Evolutionary conservation across 2,113 vertebrate species (phyloP), one percentile per base, ranked within the genome.

Genomic region (Muntiacus reevesi): DNA sequence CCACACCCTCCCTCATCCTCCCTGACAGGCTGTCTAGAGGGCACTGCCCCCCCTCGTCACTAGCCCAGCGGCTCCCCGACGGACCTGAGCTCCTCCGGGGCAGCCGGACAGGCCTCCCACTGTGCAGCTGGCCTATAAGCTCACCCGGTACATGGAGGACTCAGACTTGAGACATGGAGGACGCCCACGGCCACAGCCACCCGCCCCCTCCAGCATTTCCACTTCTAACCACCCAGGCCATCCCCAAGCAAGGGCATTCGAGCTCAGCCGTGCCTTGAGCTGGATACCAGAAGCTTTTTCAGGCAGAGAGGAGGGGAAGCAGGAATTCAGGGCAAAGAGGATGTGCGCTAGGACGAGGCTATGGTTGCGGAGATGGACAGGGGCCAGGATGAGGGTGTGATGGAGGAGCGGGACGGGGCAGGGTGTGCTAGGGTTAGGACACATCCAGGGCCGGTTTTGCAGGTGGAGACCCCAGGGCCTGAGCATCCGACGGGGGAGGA

Each of bases 321-420:
- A 33, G 47, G n/a, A 47, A 50, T 33, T 76, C 14, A 13, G 47
- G 85, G n/a, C 33, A 36, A n/a, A 64, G 79, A 59, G 57, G 6
- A 79, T 1, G 54, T 50, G 7, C 36, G 2, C 36, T 8, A 25
- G 43, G 55, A 14, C 8, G 3, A 0, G 1, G 54, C 36, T 0
- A 43, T 6, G 52, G 45, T 8, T 13, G 15, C 4, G 23, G 33
- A 40, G 11, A 2, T 43, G 62, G 13, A 74, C 1, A 8, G 33
- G 7, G 50, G 2, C 36, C 21, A 16, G n/a, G 50, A 16, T 10
- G 6, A 0, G 0, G 54, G 50, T 0, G 33, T 7, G n/a, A 47
- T 3, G 5, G 14, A 7, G 21, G 25, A 50, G 36, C 15, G 10
- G 59, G 64, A 55, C 10, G 6, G 17, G 28, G 28, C 1, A 15